Percentiles rank a stretch among this genome's conserved stretches.
Evolutionary conservation across 1,140 invertebrate species (phyloP).

Genomic region (Nephila pilipes): DNA sequence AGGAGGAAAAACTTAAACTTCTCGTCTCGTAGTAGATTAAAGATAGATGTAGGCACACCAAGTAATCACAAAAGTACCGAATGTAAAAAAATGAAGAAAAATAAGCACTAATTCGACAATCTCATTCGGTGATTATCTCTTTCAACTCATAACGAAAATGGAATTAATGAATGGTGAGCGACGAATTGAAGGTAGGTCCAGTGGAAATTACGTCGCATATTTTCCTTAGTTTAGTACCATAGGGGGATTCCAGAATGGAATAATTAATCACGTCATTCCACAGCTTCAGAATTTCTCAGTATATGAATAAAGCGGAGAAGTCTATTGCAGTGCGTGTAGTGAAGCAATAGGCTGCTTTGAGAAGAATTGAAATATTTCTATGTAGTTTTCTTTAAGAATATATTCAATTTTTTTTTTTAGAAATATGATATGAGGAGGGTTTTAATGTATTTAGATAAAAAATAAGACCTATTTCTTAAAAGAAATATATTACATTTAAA

Average conservation of each 20-base stretch:
- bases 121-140: background rate
- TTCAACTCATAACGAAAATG: background rate
- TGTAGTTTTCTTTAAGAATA: no score
- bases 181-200: background rate
- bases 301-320: background rate
- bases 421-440: no score
- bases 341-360: background rate
- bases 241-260: background rate
- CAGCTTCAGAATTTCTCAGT: constrained; percentile 3
- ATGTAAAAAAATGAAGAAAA: background rate
- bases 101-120: background rate
- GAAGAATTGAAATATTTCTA: no score
- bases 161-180: constrained; percentile 18
- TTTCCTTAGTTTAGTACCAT: background rate
- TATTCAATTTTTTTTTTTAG: no score
- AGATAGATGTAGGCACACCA: background rate
- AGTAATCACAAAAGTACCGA: background rate
- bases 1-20: background rate
- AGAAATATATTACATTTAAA: no score
- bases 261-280: constrained; percentile 31
- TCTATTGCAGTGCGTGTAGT: background rate
- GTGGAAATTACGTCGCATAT: constrained; percentile 20
- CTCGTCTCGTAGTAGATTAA: background rate
- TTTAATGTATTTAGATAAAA: no score
- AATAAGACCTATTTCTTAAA: no score